Evolutionary conservation across 1,140 invertebrate genomes (phyloP).

Genomic region (Planococcus citri): DNA sequence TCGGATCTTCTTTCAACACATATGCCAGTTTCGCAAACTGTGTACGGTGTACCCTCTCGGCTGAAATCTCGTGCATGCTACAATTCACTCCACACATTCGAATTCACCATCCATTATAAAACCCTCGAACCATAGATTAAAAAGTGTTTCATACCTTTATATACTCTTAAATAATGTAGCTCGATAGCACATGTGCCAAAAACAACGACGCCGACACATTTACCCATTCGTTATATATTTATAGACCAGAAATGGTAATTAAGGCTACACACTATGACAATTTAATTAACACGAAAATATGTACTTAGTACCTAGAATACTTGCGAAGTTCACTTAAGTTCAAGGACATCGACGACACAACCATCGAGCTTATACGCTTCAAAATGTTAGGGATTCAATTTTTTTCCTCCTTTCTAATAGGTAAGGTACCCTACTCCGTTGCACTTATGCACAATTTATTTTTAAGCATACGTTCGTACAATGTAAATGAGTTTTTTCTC

Average conservation of each 20-base stretch:
- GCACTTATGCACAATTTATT: too few relatives aligned
- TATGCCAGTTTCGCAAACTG: too few relatives aligned
- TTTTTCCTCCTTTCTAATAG: too few relatives aligned
- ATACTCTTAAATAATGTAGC: neutral
- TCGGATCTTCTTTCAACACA: too few relatives aligned
- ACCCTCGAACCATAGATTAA: neutral
- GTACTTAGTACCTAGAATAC: too few relatives aligned
- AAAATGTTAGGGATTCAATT: too few relatives aligned
- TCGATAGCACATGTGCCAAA: conserved; percentile 1
- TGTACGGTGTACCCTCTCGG: neutral
- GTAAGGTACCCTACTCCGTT: too few relatives aligned
- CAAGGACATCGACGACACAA: neutral
- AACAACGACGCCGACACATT: neutral
- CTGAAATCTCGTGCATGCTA: neutral
- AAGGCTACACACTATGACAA: neutral
- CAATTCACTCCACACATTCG: neutral
- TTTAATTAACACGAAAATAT: neutral
- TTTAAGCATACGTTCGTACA: too few relatives aligned
- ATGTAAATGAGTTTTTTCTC: too few relatives aligned
- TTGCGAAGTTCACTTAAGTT: neutral
- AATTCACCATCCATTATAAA: neutral
- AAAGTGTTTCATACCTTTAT: too few relatives aligned
- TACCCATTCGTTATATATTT: neutral
- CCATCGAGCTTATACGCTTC: too few relatives aligned
- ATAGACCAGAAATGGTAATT: neutral